Evolutionary conservation across 1,140 invertebrate species (phyloP), one percentile per base, ranked within the genome.

Genomic region (Pseudomyrmex concolor): DNA sequence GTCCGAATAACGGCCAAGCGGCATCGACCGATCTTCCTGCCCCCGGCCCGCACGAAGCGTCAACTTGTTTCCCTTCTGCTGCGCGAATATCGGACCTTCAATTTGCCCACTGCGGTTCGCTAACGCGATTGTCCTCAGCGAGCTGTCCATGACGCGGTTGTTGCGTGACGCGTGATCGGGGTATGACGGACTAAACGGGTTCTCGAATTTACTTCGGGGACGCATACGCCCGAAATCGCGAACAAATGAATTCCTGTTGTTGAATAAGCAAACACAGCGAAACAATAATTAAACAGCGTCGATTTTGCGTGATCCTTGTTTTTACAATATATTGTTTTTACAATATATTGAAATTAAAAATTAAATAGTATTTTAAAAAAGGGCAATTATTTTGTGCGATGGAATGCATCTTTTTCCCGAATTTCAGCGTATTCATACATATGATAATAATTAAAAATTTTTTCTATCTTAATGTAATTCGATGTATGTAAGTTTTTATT

Each of bases 1-100:
- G 93, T 94, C 94, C 93, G 93, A 94, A 94, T 94, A 94, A 94
- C 93, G 93, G 94, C 93, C 92, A 92, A 91, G 91, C 93, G 92
- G 93, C 93, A 94, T 94, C 94, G 93, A 94, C 94, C 93, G 93
- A 94, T 94, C 94, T 94, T 94, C 91, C 90, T 91, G 90, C 92
- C 90, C 92, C 90, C 91, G 86, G 82, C 86, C 77, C 84, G 89
- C 89, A 90, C 90, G 92, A 92, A 93, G 91, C 93, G 92, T 94
- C 94, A 94, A 94, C 93, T 94, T 92, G 93, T 93, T 94, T 94
- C 92, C 91, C 92, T 93, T 93, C 92, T 92, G 92, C 92, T 91
- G 91, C 88, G 88, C 92, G 92, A 94, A 94, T 94, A 94, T 94
- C 93, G 92, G 93, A 90, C 87, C 88, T 94, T 93, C 93, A 94